These are phyloP conservation scores for Brachyhypopomus gauderio DNA, from an alignment of 2,113 vertebrate species.

Conservation along the genomic window DNA sequence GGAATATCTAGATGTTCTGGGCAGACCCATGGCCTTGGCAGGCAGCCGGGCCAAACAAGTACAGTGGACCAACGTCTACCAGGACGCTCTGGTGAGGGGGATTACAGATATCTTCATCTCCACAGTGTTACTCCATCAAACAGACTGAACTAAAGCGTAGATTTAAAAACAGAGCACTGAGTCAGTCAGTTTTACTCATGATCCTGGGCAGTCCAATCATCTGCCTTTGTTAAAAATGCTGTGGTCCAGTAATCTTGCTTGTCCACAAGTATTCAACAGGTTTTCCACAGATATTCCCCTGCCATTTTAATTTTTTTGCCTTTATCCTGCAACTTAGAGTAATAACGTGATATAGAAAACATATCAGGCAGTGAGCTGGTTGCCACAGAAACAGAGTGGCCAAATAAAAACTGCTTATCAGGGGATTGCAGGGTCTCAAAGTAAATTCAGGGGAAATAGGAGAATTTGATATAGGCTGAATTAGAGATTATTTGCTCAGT, in stretches of 20 bases:
- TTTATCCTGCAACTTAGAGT: neutral
- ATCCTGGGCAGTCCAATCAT: neutral
- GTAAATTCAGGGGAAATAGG: neutral
- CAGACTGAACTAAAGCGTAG: neutral
- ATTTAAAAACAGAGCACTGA: neutral
- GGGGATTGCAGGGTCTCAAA: conserved; percentile 3
- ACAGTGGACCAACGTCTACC: conserved; percentile 98
- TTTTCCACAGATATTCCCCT: neutral
- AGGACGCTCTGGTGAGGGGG: conserved; percentile 90
- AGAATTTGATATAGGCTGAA: neutral
- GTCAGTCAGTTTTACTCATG: neutral
- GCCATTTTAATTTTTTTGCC: no score
- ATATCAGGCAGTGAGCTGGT: neutral
- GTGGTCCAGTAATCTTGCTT: neutral
- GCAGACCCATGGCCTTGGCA: conserved; percentile 95
- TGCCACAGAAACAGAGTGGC: neutral
- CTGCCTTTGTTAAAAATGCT: neutral
- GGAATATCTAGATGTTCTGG: conserved; percentile 97
- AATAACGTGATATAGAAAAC: neutral
- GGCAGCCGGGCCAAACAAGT: conserved; percentile 92
- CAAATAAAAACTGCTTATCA: conserved; percentile 19
- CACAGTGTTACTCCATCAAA: neutral
- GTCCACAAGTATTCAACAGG: neutral
- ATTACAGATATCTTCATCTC: neutral
- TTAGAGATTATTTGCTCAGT: conserved; percentile 3